A percentile compares a stretch with the other conserved stretches of the same genome.
These are phyloP conservation scores for Corythornis vintsioides DNA, from an alignment of 2,113 vertebrate species.

Conservation along the genomic window DNA sequence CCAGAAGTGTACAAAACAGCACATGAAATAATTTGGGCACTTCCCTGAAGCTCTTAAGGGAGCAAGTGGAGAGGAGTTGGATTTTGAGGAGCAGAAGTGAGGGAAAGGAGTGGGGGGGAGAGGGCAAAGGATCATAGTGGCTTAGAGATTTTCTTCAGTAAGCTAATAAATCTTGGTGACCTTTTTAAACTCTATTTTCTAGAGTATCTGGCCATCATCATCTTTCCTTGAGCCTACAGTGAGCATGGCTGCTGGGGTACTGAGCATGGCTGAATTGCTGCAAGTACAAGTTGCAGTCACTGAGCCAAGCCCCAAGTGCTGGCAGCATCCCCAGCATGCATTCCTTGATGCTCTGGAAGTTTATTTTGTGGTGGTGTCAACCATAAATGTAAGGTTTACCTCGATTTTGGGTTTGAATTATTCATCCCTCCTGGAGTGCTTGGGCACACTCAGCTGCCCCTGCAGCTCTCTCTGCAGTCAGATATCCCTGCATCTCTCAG, in stretches of 20 bases:
- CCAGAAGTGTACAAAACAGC: neutral
- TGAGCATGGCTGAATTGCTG: neutral
- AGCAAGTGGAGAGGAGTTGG: neutral
- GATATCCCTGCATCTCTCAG: neutral
- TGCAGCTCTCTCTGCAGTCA: neutral
- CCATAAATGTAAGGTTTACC: fast-evolving
- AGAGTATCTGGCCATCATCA: neutral
- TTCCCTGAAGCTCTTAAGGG: neutral
- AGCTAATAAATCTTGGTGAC: neutral
- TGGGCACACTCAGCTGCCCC: neutral
- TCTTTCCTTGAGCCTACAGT: neutral
- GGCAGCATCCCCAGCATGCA: neutral
- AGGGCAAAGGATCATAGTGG: neutral
- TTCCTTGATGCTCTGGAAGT: neutral
- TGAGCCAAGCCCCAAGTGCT: neutral
- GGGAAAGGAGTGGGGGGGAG: neutral
- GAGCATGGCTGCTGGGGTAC: neutral
- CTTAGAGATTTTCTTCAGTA: neutral
- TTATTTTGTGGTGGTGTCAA: neutral
- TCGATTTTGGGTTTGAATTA: neutral
- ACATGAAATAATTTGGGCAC: neutral
- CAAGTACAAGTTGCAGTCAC: neutral
- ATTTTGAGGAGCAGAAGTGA: neutral
- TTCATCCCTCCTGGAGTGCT: neutral
- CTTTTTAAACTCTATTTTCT: neutral